phyloP scores from a whole-genome alignment of 2,888 invertebrate species.

The Drosophila pseudotakahashii region DNA sequence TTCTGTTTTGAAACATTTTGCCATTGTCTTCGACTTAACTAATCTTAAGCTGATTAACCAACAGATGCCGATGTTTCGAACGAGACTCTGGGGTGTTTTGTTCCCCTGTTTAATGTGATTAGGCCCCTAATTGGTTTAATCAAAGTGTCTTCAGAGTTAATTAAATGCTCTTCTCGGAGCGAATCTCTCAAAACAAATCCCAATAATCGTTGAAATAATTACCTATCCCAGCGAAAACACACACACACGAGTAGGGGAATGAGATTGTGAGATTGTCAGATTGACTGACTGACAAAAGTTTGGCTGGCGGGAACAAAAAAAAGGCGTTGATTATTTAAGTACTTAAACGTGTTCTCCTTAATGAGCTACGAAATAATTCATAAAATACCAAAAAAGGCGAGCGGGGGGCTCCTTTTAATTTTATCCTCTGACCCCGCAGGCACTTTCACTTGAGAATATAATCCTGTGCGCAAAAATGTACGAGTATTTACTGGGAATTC shows the following conservation, averaged over 20 bases:
- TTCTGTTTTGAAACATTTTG: not conserved
- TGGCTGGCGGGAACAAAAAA: not conserved
- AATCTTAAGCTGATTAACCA: slow-evolving; percentile 11
- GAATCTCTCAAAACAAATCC: slow-evolving; percentile 45
- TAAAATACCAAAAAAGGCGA: slow-evolving; percentile 33
- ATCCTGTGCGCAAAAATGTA: slow-evolving; percentile 8
- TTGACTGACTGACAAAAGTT: slow-evolving; percentile 33
- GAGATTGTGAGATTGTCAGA: not conserved
- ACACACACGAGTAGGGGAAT: not conserved
- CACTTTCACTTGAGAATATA: not conserved
- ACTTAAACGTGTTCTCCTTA: slow-evolving; percentile 60
- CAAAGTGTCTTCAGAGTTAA: slow-evolving; percentile 65
- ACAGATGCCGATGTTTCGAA: slow-evolving; percentile 1
- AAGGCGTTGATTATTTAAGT: slow-evolving; percentile 59
- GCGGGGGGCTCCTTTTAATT: not conserved
- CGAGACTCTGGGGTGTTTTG: not conserved
- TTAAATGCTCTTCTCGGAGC: slow-evolving; percentile 41
- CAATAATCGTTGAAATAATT: slow-evolving; percentile 46
- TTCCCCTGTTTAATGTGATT: slow-evolving; percentile 44
- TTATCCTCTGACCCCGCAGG: not conserved
- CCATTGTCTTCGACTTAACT: not conserved
- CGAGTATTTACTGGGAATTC: slow-evolving; percentile 16
- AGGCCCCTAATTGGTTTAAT: slow-evolving; percentile 62
- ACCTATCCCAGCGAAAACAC: slow-evolving; percentile 7
- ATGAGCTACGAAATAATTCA: slow-evolving; percentile 51